Base-by-base conservation (phyloP, 92 coral and sea anemone species). In the Epizoanthus rinbou region DNA sequence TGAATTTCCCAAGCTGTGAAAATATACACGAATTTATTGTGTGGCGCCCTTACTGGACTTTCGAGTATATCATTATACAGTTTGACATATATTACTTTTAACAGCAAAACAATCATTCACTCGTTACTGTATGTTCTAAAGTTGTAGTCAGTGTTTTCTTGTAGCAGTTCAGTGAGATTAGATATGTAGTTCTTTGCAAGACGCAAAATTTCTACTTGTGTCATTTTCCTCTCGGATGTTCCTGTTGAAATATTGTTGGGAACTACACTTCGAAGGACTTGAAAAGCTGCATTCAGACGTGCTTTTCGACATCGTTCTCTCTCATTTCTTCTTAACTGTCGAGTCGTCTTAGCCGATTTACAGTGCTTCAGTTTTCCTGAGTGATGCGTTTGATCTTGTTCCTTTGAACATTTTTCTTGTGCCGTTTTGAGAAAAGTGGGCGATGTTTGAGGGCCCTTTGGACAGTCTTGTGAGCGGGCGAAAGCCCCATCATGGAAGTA, bases 151-250 rank as follows among this genome's bases (percentile, higher is more conserved):
- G 79, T 78, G 76, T 86, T 90, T 62, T 92, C 90, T 65, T 82
- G 86, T 62, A 97, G 81, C 22, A 94, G 85, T 57, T 90, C 98
- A 8, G 99, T 97, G 57, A 97, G 84, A 19, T 89, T 92, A 11
- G 95, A 92, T 57, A 97, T 97, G 80, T 97, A 97, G 87, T 90
- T 97, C 80, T 97, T 97, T 7, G 99, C 99, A 31, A 97, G 89
- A 59, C 98, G 98, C 70, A 97, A 85, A 23, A 97, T 97, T 81
- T 97, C 99, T 18, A 97, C 99, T 80, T 97, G 99, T 0, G 99
- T 97, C 87, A 97, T 82, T 89, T 97, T 97, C 76, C 97, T 80
- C 67, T 96, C 97, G 8, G 92, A 90, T 1, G 92, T 63, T 14
- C 93, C 90, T 1, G 93, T 45, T 3, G 89, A 70, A 33, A 94